phyloP scores from a whole-genome alignment of 2,888 invertebrate genomes.

The Macrosiphum euphorbiae region DNA sequence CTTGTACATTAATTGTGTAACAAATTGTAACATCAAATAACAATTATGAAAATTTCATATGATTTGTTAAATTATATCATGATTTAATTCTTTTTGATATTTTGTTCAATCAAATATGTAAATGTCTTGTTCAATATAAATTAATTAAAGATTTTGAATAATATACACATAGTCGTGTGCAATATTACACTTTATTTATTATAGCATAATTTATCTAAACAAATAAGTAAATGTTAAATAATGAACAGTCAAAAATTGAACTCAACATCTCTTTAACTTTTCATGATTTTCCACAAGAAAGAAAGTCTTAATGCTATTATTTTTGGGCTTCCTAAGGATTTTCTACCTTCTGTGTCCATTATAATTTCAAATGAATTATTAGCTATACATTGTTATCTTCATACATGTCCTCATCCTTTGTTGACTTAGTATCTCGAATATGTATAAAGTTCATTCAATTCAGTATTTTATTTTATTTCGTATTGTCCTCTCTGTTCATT shows the following conservation, averaged over 20 bases:
- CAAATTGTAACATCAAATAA: not conserved
- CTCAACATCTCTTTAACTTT: not conserved
- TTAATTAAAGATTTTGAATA: not conserved
- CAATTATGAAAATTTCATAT: not conserved
- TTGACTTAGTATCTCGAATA: not conserved
- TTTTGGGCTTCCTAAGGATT: not conserved
- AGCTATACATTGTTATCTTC: not conserved
- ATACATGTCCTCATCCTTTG: not conserved
- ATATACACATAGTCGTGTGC: no score
- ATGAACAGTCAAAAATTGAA: not conserved
- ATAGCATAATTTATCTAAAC: not conserved
- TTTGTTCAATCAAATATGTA: not conserved
- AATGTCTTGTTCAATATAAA: not conserved
- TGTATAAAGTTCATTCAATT: not conserved
- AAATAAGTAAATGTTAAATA: not conserved
- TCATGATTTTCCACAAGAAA: not conserved
- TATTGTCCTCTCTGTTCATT: not conserved
- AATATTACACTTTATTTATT: not conserved
- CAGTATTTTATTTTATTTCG: not conserved
- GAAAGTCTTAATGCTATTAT: not conserved
- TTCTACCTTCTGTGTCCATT: not conserved
- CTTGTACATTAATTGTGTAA: not conserved
- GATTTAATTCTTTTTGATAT: not conserved
- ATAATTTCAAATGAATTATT: not conserved
- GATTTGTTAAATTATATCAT: not conserved